phyloP scores from a whole-genome alignment of 2,797 vertebrate species.

The Halcyon leucocephala region DNA sequence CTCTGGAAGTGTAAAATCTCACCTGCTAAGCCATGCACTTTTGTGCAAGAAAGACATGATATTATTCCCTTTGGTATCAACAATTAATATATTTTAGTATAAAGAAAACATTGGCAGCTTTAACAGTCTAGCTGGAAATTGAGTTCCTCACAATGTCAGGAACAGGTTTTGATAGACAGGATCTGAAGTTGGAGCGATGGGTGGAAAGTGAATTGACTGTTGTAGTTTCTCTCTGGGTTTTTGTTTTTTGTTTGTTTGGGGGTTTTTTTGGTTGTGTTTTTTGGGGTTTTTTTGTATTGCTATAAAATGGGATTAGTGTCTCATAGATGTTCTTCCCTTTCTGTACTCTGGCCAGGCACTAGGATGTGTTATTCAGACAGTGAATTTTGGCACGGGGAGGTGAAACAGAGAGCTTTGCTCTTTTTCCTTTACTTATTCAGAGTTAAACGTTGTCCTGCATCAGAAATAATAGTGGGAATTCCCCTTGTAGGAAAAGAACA shows the following conservation, averaged over 20 bases:
- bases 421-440: background rate
- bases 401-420: background rate
- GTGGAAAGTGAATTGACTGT: background rate
- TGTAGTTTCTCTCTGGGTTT: background rate
- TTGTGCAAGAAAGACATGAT: background rate
- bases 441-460: background rate
- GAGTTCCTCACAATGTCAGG: background rate
- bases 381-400: background rate
- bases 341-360: background rate
- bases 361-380: background rate
- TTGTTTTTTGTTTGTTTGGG: background rate
- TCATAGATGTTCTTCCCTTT: background rate
- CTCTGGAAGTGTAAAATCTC: background rate
- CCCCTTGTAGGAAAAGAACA: background rate
- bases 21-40: background rate
- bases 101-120: background rate
- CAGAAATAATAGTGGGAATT: background rate
- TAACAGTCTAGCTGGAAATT: background rate
- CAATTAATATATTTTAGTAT: background rate
- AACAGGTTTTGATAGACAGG: background rate
- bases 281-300: background rate
- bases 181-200: background rate
- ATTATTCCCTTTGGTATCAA: background rate
- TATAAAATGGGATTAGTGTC: background rate
- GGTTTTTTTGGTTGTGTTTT: no score